These are phyloP conservation scores for Megalops atlanticus DNA, from an alignment of 2,113 vertebrate genomes.

Conservation along the genomic window DNA sequence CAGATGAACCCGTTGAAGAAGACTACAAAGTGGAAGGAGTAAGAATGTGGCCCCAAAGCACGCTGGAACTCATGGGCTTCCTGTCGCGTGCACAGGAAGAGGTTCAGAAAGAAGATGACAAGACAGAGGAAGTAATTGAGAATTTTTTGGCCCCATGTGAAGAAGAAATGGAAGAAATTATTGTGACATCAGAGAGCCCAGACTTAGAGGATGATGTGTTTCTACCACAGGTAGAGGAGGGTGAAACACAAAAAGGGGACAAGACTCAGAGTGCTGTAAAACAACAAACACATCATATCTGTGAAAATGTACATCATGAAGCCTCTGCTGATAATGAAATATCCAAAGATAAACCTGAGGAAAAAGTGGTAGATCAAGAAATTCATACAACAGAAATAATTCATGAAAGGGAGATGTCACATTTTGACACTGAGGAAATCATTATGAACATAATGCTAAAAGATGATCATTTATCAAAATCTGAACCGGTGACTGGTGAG, in stretches of 20 bases:
- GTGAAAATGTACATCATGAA: not conserved
- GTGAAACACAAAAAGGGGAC: too few species aligned
- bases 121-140: constrained; percentile 15
- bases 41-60: constrained; percentile 45
- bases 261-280: too few species aligned
- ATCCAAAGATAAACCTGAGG: constrained; percentile 9
- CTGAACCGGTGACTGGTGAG: not conserved
- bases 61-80: constrained; percentile 45
- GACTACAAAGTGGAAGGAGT: constrained; percentile 45
- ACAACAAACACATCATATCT: not conserved
- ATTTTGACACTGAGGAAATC: not conserved
- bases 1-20: constrained; percentile 41
- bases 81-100: constrained; percentile 24
- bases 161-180: constrained; percentile 28
- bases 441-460: not conserved
- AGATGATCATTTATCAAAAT: not conserved
- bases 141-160: constrained; percentile 27
- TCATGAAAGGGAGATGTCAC: not conserved
- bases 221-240: not conserved
- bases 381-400: not conserved
- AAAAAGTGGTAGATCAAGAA: not conserved
- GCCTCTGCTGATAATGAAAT: not conserved
- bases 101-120: constrained; percentile 11
- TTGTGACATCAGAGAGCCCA: constrained; percentile 18
- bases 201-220: constrained; percentile 26